Base-by-base conservation (phyloP, 2,797 vertebrate genomes). In the Chaetophractus vellerosus region DNA sequence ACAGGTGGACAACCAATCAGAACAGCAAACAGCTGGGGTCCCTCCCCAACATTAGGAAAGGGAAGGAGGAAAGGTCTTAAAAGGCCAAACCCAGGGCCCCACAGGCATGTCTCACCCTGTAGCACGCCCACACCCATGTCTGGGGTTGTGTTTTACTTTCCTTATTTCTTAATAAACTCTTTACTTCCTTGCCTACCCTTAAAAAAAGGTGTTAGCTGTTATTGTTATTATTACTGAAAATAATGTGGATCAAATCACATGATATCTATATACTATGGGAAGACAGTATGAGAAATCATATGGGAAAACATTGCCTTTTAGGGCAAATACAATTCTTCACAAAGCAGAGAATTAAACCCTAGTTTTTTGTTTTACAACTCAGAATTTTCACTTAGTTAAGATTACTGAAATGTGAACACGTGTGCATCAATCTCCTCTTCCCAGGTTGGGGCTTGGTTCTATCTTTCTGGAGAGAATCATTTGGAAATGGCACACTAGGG, bases 311-410 rank as follows among this genome's bases (percentile, higher is more conserved):
- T 68, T 69, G 68, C 48, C 55, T 81, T 90, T 96, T 87, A 48
- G 41, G 41, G 41, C 26, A 95, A 96, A 94, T 55, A 90, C 2
- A 80, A 68, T 68, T 93, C 96, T 88, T 80, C 68, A 82, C 28
- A 71, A 91, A 79, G 45, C 19, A 92, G 79, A 88, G 80, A 96
- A 80, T 75, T 82, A 76, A 87, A 63, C 38, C 45, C 28, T 59
- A 41, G 26, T 7, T 38, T 72, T 94, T 82, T 92, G 24, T 87
- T 79, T 88, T 78, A 45, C 9, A 81, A 72, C 48, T 93, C 69
- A 38, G 36, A 91, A 87, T 59, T 91, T 90, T 75, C 63, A 88
- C 31, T 85, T 92, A 85, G 86, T 85, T 92, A 85, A 89, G 61
- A 88, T 80, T 45, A 75, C 50, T 78, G 38, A 95, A 75, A 91